Base-by-base conservation (phyloP, 2,797 vertebrate species). In the Adrianichthys oophorus region DNA sequence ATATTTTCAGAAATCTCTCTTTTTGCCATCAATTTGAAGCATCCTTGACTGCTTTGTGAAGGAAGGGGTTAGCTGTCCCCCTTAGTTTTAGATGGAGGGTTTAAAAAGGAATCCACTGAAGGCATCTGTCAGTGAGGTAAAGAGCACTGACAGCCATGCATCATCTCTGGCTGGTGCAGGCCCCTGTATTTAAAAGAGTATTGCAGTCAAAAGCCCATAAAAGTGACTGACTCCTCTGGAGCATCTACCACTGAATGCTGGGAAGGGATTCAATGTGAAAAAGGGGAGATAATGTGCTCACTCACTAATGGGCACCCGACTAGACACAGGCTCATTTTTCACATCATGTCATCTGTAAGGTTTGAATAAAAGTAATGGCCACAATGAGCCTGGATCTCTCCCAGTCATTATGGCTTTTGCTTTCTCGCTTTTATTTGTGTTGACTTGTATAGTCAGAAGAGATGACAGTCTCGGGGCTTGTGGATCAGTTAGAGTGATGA, bases 261-360 rank as follows among this genome's bases (percentile, higher is more conserved):
- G 83, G 82, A 87, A 88, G 76, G 94, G 93, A 93, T 93, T 89
- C 93, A 89, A 90, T 90, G 94, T 95, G 94, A 95, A 94, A 94
- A 94, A 94, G 92, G 92, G 92, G 91, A 94, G 94, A 96, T 96
- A 97, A 96, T 97, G 94, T 93, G 94, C 94, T 95, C 93, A 91
- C 94, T 95, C 95, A 92, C 95, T 99, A 98, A 99, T 98, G 94
- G 97, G 95, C 95, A 93, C 92, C 96, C 93, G 93, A 97, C 94
- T 94, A 96, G 95, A 97, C 95, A 93, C 87, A 84, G 94, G 93
- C 96, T 97, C 96, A 94, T 98, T 98, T 97, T 96, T 98, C 96
- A 96, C 94, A 97, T 96, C 95, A 94, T 97, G 97, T 98, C 96
- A 98, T 95, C 93, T 95, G 95, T 88, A 92, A 93, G 95, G 85